Percentiles rank a stretch among this genome's conserved stretches.
These are phyloP conservation scores for Ibidorhyncha struthersii DNA, from an alignment of 2,113 vertebrate genomes.

Conservation along the genomic window DNA sequence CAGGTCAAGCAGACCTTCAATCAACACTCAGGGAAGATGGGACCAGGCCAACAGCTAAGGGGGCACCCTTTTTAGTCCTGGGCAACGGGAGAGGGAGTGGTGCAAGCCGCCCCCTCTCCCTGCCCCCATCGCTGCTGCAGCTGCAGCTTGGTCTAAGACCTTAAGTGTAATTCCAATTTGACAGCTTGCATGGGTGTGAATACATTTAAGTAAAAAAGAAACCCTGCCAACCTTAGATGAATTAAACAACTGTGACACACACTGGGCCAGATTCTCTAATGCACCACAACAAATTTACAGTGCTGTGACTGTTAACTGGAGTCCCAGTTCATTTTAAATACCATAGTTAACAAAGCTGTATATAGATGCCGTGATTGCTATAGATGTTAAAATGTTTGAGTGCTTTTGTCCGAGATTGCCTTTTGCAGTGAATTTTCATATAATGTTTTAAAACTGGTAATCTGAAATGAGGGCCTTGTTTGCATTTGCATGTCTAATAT, in stretches of 20 bases:
- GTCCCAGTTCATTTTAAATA: neutral
- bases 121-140: neutral
- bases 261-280: neutral
- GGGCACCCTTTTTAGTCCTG: neutral
- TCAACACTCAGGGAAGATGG: neutral
- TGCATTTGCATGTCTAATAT: neutral
- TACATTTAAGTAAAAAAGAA: neutral
- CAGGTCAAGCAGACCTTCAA: neutral
- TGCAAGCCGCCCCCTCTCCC: neutral
- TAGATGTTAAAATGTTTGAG: neutral
- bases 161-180: neutral
- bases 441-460: neutral
- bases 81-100: neutral
- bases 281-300: neutral
- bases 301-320: neutral
- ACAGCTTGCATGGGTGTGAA: slow-evolving; percentile 61
- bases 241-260: slow-evolving; percentile 47
- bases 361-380: neutral
- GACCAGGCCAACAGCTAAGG: neutral
- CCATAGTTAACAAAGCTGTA: neutral
- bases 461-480: neutral
- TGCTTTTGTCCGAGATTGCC: neutral
- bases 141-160: neutral
- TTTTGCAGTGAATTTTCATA: neutral
- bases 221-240: slow-evolving; percentile 15